phyloP scores from a whole-genome alignment of 1,140 invertebrate genomes.

The Drosophila malerkotliana region DNA sequence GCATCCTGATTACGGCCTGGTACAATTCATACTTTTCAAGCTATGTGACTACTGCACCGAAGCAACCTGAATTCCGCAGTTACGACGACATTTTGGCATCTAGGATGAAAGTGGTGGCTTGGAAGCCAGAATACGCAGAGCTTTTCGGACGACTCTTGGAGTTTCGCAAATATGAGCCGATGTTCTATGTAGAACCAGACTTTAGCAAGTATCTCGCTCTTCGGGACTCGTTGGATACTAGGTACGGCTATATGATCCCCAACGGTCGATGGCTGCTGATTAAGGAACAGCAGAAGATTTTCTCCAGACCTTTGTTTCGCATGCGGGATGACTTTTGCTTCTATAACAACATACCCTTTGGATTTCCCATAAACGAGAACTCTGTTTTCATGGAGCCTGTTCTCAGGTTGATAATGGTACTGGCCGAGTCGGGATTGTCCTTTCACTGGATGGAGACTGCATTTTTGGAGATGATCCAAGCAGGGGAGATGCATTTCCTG shows the following conservation, averaged over 20 bases:
- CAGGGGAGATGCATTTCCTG: slow-evolving; percentile 51
- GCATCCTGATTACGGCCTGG: slow-evolving; percentile 70
- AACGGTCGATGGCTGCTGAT: slow-evolving; percentile 61
- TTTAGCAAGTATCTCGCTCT: slow-evolving; percentile 45
- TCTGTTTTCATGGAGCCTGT: slow-evolving; percentile 65
- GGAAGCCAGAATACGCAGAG: slow-evolving; percentile 62
- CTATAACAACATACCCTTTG: slow-evolving; percentile 67
- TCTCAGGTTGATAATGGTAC: slow-evolving; percentile 49
- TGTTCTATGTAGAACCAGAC: slow-evolving; percentile 58
- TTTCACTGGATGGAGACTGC: slow-evolving; percentile 43
- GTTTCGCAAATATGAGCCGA: slow-evolving; percentile 61
- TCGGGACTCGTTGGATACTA: slow-evolving; percentile 57
- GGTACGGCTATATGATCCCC: slow-evolving; percentile 67
- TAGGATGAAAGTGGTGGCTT: slow-evolving; percentile 50
- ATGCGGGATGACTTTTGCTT: slow-evolving; percentile 67
- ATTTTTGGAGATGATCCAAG: slow-evolving; percentile 61
- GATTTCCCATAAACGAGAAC: slow-evolving; percentile 71
- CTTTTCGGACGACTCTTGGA: slow-evolving; percentile 43
- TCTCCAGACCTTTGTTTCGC: slow-evolving; percentile 60
- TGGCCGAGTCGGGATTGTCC: slow-evolving; percentile 51
- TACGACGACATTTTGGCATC: slow-evolving; percentile 70
- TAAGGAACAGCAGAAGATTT: slow-evolving; percentile 70
- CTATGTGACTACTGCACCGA: slow-evolving; percentile 68
- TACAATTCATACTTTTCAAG: slow-evolving; percentile 78
- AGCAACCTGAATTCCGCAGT: slow-evolving; percentile 38